These are phyloP conservation scores for Antennarius maculatus DNA, from an alignment of 2,797 vertebrate species.

Conservation along the genomic window DNA sequence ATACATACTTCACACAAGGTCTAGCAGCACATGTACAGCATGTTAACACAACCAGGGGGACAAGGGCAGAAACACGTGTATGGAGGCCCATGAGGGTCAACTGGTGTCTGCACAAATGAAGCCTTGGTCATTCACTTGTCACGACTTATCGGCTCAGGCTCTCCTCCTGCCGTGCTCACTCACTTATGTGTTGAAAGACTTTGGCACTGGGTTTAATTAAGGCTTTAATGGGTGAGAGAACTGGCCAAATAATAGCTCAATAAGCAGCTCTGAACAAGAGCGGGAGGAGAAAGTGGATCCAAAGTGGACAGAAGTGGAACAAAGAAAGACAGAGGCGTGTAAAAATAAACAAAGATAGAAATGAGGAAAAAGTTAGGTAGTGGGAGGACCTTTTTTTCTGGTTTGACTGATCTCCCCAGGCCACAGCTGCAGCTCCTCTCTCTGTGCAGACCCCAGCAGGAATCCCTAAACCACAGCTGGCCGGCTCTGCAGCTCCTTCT, in stretches of 20 bases:
- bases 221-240: constrained; percentile 39
- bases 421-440: constrained; percentile 55
- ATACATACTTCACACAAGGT: constrained; percentile 40
- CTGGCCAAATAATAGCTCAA: constrained; percentile 52
- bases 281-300: neutral
- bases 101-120: constrained; percentile 43
- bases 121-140: constrained; percentile 50
- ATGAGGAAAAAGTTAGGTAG: neutral
- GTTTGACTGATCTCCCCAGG: constrained; percentile 38
- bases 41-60: constrained; percentile 16
- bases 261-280: constrained; percentile 20
- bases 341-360: neutral
- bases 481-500: constrained; percentile 46
- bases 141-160: constrained; percentile 40
- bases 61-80: constrained; percentile 32
- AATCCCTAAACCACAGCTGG: constrained; percentile 66
- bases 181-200: constrained; percentile 48
- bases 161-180: constrained; percentile 56
- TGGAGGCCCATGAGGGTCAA: constrained; percentile 42
- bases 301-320: neutral
- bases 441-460: constrained; percentile 56
- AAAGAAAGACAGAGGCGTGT: neutral
- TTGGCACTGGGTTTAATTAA: constrained; percentile 64
- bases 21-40: constrained; percentile 37
- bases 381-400: constrained; percentile 24